Evolutionary conservation across 2,113 vertebrate genomes (phyloP).

Genomic region (Elephas maximus): DNA sequence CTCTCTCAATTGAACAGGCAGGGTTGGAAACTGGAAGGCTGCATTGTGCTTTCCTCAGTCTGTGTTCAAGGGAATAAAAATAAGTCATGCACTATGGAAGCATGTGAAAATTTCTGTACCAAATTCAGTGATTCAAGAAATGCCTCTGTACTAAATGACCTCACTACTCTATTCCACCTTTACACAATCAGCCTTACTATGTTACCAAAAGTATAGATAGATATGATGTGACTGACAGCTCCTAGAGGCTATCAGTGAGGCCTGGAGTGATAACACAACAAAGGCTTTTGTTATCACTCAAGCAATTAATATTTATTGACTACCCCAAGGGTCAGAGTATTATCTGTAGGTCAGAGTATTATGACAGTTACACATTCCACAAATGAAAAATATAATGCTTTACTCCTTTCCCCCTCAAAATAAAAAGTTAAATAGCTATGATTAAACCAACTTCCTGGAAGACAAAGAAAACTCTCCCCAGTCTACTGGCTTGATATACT

Average conservation of each 20-base stretch:
- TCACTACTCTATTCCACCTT: neutral
- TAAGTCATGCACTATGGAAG: neutral
- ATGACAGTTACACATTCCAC: neutral
- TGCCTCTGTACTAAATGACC: neutral
- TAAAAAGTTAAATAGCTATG: conserved; percentile 2
- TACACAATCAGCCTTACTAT: neutral
- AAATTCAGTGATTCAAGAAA: neutral
- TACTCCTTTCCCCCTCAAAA: neutral
- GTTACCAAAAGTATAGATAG: neutral
- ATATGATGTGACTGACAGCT: neutral
- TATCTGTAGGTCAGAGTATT: neutral
- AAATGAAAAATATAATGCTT: neutral
- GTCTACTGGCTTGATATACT: neutral
- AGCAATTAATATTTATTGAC: conserved; percentile 36
- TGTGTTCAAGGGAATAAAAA: neutral
- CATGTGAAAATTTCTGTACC: neutral
- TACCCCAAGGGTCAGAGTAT: neutral
- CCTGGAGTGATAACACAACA: neutral
- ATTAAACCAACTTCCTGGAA: neutral
- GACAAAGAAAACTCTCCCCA: neutral
- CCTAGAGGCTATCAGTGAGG: neutral
- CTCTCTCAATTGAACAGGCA: neutral
- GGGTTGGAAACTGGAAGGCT: neutral
- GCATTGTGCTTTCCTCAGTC: neutral
- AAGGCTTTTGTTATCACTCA: neutral